Conservation (phyloP, 2,113 vertebrate species). For the Picathartes gymnocephalus region DNA sequence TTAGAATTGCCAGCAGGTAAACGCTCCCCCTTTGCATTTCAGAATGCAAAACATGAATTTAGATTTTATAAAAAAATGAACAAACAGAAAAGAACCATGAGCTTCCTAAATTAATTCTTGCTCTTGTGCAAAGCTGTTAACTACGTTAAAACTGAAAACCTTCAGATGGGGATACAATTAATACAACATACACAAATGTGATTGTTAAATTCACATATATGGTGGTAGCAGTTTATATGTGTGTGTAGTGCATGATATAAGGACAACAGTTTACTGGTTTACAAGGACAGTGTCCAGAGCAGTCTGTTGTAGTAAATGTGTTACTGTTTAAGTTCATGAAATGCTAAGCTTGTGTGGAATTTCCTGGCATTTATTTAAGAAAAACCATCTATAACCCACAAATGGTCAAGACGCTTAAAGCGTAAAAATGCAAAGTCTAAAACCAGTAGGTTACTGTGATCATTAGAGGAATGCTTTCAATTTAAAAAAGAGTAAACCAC, state of each 20-base stretch:
- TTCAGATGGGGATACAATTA: background rate
- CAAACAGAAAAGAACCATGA: background rate
- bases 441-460: background rate
- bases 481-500: background rate
- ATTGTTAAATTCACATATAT: background rate
- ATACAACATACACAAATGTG: background rate
- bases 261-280: background rate
- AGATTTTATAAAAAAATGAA: background rate
- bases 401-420: background rate
- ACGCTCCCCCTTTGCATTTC: background rate
- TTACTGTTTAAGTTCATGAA: background rate
- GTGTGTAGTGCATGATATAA: background rate
- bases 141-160: background rate
- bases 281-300: background rate
- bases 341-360: slow-evolving; percentile 24
- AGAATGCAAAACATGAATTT: background rate
- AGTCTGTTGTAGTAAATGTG: background rate
- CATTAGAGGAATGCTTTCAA: background rate
- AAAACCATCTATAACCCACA: background rate
- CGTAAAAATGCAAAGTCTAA: background rate
- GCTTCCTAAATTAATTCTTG: background rate
- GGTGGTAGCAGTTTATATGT: background rate
- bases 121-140: background rate
- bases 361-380: slow-evolving; percentile 15
- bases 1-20: background rate